phyloP scores from a whole-genome alignment of 2,888 invertebrate genomes.

The Eupithecia subumbrata region DNA sequence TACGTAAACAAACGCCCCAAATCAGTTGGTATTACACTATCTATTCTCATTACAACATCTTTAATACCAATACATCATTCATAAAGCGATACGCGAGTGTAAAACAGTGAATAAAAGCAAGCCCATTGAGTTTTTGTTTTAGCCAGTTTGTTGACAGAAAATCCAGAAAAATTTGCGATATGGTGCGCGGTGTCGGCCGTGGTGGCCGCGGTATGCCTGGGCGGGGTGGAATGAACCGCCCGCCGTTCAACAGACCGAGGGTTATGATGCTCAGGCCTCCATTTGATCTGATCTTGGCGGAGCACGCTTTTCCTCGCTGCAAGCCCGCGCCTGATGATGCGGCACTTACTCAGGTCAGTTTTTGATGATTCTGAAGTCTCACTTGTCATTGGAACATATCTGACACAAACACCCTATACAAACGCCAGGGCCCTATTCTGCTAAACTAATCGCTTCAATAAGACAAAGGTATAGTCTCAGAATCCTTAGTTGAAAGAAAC shows the following conservation, averaged over 20 bases:
- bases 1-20: constrained; percentile 1
- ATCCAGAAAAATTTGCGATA: constrained; percentile 52
- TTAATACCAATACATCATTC: background rate
- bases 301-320: constrained; percentile 94
- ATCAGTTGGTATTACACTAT: background rate
- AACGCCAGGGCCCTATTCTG: too few relatives aligned
- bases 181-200: constrained; percentile 89
- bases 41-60: background rate
- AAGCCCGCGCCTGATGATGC: constrained; percentile 92
- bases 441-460: too few relatives aligned
- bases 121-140: background rate
- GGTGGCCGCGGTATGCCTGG: constrained; percentile 87
- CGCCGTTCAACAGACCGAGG: constrained; percentile 75
- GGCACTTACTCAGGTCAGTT: constrained; percentile 89
- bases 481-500: too few relatives aligned
- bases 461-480: too few relatives aligned
- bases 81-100: background rate
- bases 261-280: constrained; percentile 87
- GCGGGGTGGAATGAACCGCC: constrained; percentile 85
- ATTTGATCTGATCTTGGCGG: constrained; percentile 94
- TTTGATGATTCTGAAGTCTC: background rate
- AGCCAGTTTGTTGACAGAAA: background rate
- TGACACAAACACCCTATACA: too few relatives aligned
- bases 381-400: background rate
- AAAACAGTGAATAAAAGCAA: constrained; percentile 6